These are phyloP conservation scores for Torymus auratus DNA, from an alignment of 2,888 invertebrate genomes.

Conservation along the genomic window DNA sequence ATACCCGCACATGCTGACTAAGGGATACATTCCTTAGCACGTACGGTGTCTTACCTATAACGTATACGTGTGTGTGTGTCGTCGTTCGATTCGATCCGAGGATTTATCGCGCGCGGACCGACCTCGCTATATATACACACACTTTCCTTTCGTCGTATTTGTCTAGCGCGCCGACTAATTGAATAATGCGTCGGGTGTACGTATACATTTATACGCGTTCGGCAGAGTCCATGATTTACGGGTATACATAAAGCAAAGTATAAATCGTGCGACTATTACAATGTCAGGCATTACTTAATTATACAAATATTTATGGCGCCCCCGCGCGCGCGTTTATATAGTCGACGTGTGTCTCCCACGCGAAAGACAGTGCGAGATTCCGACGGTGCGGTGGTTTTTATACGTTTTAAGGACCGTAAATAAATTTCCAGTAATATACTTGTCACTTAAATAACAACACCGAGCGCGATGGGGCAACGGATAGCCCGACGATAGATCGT, in stretches of 20 bases:
- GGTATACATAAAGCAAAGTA: background rate
- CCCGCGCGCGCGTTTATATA: background rate
- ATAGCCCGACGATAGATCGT: slow-evolving; percentile 57
- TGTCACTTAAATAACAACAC: slow-evolving; percentile 52
- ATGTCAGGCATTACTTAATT: slow-evolving; percentile 51
- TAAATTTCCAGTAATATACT: slow-evolving; percentile 56
- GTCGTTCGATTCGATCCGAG: too few relatives aligned
- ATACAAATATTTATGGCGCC: slow-evolving; percentile 45
- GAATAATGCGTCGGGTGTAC: slow-evolving; percentile 29
- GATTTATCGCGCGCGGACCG: slow-evolving; percentile 23
- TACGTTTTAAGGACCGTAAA: slow-evolving; percentile 36
- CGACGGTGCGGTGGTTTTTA: background rate
- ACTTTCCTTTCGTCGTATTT: background rate
- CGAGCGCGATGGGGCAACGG: slow-evolving; percentile 47
- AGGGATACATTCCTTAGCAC: too few relatives aligned
- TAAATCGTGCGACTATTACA: slow-evolving; percentile 44
- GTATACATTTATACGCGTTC: too few relatives aligned
- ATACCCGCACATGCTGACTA: too few relatives aligned
- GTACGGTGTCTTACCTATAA: too few relatives aligned
- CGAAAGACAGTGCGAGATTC: too few relatives aligned
- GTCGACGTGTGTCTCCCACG: slow-evolving; percentile 7
- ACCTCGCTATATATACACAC: background rate
- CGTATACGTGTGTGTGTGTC: too few relatives aligned
- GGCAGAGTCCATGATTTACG: slow-evolving; percentile 28
- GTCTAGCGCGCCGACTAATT: slow-evolving; percentile 49